Conservation (phyloP, 2,888 invertebrate species). For the Drosophila formosana region DNA sequence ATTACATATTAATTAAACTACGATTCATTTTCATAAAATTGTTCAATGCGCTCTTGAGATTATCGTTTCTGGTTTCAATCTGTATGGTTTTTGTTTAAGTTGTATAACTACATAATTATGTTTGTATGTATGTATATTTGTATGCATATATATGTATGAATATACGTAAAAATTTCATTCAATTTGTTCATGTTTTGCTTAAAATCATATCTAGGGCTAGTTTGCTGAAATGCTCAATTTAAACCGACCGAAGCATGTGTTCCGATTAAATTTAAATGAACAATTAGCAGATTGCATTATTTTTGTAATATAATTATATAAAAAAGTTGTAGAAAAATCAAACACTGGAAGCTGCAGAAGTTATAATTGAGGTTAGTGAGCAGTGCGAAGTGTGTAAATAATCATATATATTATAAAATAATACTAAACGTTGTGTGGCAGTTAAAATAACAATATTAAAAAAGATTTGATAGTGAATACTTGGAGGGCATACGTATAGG, state of each 20-base stretch:
- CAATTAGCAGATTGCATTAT: constrained; percentile 19
- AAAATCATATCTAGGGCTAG: constrained; percentile 31
- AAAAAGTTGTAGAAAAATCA: constrained; percentile 38
- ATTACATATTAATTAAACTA: constrained; percentile 70
- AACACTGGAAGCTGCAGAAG: constrained; percentile 65
- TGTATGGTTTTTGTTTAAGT: constrained; percentile 41
- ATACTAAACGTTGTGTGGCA: constrained; percentile 64
- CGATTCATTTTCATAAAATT: constrained; percentile 71
- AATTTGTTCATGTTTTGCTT: constrained; percentile 38
- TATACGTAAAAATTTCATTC: constrained; percentile 60
- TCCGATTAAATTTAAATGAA: constrained; percentile 4
- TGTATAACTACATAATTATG: constrained; percentile 66
- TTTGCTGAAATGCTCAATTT: constrained; percentile 15
- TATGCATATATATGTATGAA: constrained; percentile 47
- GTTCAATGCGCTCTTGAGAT: constrained; percentile 70
- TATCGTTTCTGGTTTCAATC: constrained; percentile 43
- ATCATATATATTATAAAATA: constrained; percentile 39
- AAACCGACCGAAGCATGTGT: constrained; percentile 16
- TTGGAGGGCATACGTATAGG: constrained; percentile 57
- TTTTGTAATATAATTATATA: constrained; percentile 14
- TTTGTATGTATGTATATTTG: constrained; percentile 50
- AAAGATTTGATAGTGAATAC: constrained; percentile 51
- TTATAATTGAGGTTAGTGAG: constrained; percentile 33
- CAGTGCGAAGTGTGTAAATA: constrained; percentile 24
- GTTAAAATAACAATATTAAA: constrained; percentile 38